Percentiles rank a stretch among this genome's conserved stretches.
Evolutionary conservation across 2,113 vertebrate species (phyloP).

Genomic region (Tretioscincus oriximinensis): DNA sequence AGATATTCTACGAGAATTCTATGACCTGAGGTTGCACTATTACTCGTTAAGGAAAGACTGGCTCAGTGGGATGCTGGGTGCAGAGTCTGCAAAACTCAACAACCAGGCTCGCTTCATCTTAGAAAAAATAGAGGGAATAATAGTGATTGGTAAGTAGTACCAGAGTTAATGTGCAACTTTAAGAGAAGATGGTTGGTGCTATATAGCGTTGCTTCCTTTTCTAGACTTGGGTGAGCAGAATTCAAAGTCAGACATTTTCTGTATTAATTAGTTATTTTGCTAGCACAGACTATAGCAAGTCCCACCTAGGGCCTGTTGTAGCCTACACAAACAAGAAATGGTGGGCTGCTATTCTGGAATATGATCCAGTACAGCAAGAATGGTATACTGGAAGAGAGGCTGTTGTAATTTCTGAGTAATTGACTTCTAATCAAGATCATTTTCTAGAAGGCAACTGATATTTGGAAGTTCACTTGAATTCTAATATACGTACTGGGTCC

Average conservation of each 20-base stretch:
- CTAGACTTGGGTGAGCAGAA: background rate
- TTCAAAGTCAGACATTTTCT: background rate
- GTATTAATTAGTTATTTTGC: too few species aligned
- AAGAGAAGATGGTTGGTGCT: background rate
- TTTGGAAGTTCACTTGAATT: background rate
- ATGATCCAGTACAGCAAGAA: too few species aligned
- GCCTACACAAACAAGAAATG: too few species aligned
- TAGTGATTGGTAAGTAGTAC: slow-evolving; percentile 87
- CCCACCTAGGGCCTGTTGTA: too few species aligned
- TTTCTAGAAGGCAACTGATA: background rate
- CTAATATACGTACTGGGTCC: background rate
- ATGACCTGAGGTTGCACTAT: slow-evolving; percentile 87
- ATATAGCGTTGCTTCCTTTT: background rate
- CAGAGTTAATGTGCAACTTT: background rate
- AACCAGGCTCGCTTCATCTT: slow-evolving; percentile 98
- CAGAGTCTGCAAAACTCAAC: slow-evolving; percentile 87
- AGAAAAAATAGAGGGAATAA: slow-evolving; percentile 93
- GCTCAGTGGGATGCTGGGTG: slow-evolving; percentile 89
- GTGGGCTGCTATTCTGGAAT: too few species aligned
- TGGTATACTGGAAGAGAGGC: background rate
- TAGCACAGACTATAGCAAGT: too few species aligned
- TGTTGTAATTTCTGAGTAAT: background rate
- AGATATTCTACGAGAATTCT: slow-evolving; percentile 92
- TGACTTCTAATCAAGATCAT: background rate
- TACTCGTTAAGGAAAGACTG: slow-evolving; percentile 93